These are phyloP conservation scores for Bostrychus sinensis DNA, from an alignment of 2,113 vertebrate species.

Conservation along the genomic window DNA sequence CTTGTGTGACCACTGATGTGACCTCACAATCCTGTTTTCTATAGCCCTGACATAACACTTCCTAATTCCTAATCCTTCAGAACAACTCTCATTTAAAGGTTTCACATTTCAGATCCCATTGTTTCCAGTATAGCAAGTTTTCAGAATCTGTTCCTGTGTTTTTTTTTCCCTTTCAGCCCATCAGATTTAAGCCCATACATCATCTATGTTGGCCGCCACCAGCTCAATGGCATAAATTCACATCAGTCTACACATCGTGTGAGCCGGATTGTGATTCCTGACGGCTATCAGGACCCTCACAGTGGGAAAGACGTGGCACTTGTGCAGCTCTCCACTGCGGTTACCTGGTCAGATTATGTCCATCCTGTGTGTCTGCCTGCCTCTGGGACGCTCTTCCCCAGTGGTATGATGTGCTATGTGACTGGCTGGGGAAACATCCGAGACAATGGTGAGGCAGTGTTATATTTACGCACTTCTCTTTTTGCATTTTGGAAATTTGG, in stretches of 20 bases:
- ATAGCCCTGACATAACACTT: too few relatives aligned
- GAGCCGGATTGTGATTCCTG: conserved; percentile 64
- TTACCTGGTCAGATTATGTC: conserved; percentile 67
- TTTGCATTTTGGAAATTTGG: too few relatives aligned
- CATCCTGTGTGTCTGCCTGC: conserved; percentile 75
- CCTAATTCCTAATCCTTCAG: neutral
- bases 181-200: conserved; percentile 41
- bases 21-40: too few relatives aligned
- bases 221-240: conserved; percentile 51
- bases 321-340: conserved; percentile 60
- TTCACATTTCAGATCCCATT: conserved; percentile 12
- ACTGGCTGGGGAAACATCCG: conserved; percentile 80
- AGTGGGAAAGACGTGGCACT: conserved; percentile 75
- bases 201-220: conserved; percentile 74
- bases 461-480: neutral
- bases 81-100: neutral
- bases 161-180: conserved; percentile 37
- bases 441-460: conserved; percentile 60
- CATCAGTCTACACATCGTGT: conserved; percentile 25
- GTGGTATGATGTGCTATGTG: conserved; percentile 69
- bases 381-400: conserved; percentile 57
- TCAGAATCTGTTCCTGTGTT: neutral
- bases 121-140: neutral
- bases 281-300: conserved; percentile 72
- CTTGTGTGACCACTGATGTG: too few relatives aligned